Base-by-base conservation (phyloP, 2,888 invertebrate genomes). In the Eueremaeus valkanovi region DNA sequence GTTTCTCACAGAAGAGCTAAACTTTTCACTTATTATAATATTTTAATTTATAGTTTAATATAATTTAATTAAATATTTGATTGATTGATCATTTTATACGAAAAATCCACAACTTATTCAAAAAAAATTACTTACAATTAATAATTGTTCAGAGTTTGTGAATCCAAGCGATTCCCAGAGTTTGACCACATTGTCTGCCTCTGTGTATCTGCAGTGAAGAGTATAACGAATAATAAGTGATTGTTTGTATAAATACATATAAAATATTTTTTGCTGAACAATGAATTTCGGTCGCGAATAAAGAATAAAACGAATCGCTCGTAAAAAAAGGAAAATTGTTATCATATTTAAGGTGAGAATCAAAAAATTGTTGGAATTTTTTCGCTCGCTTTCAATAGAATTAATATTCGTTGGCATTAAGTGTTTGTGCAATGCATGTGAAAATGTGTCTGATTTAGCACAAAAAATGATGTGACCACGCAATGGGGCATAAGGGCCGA, bases 101-200 rank as follows among this genome's bases (percentile, higher is more conserved):
- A 33, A 33, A 33, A 16, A 55, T 70, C 61, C 75, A 49, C 77
- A 55, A 33, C 72, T 36, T 58, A 74, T 33, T 21, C n/a, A n/a
- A 16, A 6, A 36, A 73, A 75, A 27, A 18, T 73, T 13, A 42
- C 72, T 79, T 77, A 80, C 79, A 63, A 76, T 78, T 18, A 80
- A 55, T 68, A 83, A 79, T 61, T 82, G 81, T 33, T 80, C 79
- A 72, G 82, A 83, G 78, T 82, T 81, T 6, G 80, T 75, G 5
- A 83, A 79, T 75, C 82, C 82, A 55, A 83, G 79, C 36, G 81
- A 81, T 74, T 83, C 83, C 84, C 83, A 84, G 3, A 83, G 79
- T 76, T 83, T 83, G 70, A 83, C 79, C 29, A 84, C 80, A 51
- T 80, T 81, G 24, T 82, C 82, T 58, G 82, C 79, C 73, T 81